These are phyloP conservation scores for Drosophila lutescens DNA, from an alignment of 2,888 invertebrate species.

Conservation along the genomic window DNA sequence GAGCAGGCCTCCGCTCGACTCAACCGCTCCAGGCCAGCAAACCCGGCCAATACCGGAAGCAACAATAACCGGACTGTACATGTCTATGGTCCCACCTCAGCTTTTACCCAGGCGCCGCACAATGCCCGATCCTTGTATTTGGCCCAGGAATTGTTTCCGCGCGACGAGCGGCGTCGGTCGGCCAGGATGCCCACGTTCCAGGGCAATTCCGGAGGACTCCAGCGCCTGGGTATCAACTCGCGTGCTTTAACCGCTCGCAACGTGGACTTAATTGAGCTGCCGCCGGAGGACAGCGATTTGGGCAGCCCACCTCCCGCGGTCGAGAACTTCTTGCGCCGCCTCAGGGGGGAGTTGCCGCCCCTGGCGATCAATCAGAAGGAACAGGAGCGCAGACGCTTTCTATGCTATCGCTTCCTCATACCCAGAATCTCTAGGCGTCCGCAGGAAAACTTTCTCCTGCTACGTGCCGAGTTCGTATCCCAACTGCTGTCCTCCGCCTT, in stretches of 20 bases:
- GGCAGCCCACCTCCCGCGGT: conserved; percentile 8
- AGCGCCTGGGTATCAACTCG: not conserved
- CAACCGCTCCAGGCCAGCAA: conserved; percentile 1
- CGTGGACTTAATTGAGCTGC: conserved; percentile 38
- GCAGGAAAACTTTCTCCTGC: conserved; percentile 40
- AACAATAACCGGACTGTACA: conserved; percentile 41
- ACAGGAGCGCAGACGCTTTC: conserved; percentile 51
- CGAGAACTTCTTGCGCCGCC: conserved; percentile 25
- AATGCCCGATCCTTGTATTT: conserved; percentile 28
- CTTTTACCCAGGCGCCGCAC: conserved; percentile 10
- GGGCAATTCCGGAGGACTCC: not conserved
- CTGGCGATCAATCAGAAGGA: conserved; percentile 28
- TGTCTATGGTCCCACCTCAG: conserved; percentile 28
- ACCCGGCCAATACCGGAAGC: not conserved
- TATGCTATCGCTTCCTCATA: conserved; percentile 51
- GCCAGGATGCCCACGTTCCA: conserved; percentile 2
- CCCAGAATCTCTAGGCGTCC: not conserved
- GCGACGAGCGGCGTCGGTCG: conserved; percentile 12
- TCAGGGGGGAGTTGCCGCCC: conserved; percentile 50
- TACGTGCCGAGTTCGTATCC: conserved; percentile 66
- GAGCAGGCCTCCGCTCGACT: not conserved
- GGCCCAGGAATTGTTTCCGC: conserved; percentile 8
- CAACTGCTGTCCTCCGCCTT: conserved; percentile 61
- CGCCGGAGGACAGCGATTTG: conserved; percentile 31
- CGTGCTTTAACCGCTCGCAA: conserved; percentile 12